A percentile compares a stretch with the other conserved stretches of the same genome.
These are phyloP conservation scores for Lucilia sericata DNA, from an alignment of 1,140 invertebrate species.

Conservation along the genomic window DNA sequence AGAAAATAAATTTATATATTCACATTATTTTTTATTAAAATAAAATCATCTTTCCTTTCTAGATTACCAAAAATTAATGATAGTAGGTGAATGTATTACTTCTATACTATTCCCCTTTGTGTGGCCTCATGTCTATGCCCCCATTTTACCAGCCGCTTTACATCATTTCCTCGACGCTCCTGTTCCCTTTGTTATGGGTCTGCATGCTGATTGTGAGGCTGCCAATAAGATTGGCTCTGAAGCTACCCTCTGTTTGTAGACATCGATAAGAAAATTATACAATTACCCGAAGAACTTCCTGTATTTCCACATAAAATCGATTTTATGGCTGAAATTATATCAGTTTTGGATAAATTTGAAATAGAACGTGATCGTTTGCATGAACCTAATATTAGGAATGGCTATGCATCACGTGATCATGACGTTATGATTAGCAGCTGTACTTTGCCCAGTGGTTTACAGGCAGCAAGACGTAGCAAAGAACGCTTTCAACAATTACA, in stretches of 20 bases:
- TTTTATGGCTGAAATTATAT: constrained; percentile 86
- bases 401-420: constrained; percentile 66
- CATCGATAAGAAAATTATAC: constrained; percentile 91
- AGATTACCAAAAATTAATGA: constrained; percentile 96
- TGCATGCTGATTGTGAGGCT: constrained; percentile 72
- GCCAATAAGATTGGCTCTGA: constrained; percentile 73
- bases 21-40: constrained; percentile 29
- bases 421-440: constrained; percentile 74
- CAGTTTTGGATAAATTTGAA: constrained; percentile 80
- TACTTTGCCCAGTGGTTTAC: constrained; percentile 71
- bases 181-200: constrained; percentile 98
- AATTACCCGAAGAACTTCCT: constrained; percentile 95
- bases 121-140: constrained; percentile 99
- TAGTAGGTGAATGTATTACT: constrained; percentile 94
- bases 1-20: not conserved
- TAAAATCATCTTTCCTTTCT: constrained; percentile 48
- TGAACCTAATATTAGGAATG: constrained; percentile 58
- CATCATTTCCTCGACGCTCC: constrained; percentile 98
- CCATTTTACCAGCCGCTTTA: constrained; percentile 94
- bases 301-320: constrained; percentile 90
- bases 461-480: constrained; percentile 61
- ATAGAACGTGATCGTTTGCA: constrained; percentile 61
- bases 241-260: constrained; percentile 95
- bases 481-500: constrained; percentile 63
- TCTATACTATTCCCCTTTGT: constrained; percentile 92